Conservation (phyloP, 2,797 vertebrate genomes). For the Pseudopleuronectes americanus region DNA sequence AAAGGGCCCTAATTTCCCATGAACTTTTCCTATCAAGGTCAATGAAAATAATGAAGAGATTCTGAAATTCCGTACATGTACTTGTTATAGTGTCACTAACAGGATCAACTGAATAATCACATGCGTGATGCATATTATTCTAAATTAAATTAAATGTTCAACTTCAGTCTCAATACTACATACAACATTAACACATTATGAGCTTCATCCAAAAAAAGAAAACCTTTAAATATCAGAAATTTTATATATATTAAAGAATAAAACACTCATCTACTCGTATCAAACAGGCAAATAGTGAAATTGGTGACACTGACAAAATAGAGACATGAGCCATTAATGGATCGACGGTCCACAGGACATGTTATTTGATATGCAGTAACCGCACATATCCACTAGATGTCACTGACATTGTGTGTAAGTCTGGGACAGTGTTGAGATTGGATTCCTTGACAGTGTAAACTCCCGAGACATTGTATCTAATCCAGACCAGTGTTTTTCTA, state of each 20-base stretch:
- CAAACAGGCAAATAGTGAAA: background rate
- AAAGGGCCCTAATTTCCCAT: too few relatives aligned
- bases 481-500: background rate
- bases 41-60: background rate
- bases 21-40: too few relatives aligned
- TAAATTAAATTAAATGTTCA: too few relatives aligned
- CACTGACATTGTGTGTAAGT: constrained; percentile 42
- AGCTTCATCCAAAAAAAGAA: background rate
- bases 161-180: too few relatives aligned
- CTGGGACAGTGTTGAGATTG: background rate
- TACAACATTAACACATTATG: too few relatives aligned
- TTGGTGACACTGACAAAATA: background rate
- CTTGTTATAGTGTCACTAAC: too few relatives aligned
- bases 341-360: background rate
- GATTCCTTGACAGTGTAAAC: background rate
- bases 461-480: background rate
- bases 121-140: too few relatives aligned
- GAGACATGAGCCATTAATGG: background rate
- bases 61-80: too few relatives aligned
- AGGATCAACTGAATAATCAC: too few relatives aligned
- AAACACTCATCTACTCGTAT: background rate
- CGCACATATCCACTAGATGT: constrained; percentile 72
- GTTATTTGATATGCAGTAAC: constrained; percentile 25
- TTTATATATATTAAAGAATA: too few relatives aligned
- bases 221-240: background rate